A percentile compares a stretch with the other conserved stretches of the same genome.
Evolutionary conservation across 1,140 invertebrate species (phyloP).

Genomic region (Euglossa dilemma): DNA sequence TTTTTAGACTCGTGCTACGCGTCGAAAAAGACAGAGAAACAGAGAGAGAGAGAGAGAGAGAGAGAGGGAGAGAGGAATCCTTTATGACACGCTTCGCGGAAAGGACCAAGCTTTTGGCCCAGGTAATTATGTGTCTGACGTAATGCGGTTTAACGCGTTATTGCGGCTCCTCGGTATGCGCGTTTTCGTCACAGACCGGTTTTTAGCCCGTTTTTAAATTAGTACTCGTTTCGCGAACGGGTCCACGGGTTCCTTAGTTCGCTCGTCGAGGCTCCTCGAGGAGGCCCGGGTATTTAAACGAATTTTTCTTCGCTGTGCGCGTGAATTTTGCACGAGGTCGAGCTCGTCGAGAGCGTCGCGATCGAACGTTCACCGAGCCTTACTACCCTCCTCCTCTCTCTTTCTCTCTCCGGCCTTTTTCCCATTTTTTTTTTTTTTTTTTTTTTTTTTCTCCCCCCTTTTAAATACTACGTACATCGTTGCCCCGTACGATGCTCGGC

Average conservation of each 20-base stretch:
- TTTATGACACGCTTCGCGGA: background rate
- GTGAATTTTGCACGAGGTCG: background rate
- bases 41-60: background rate
- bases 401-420: no score
- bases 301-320: background rate
- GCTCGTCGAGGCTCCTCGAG: background rate
- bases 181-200: background rate
- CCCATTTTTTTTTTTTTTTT: no score
- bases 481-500: background rate
- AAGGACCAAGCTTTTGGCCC: conserved; percentile 3
- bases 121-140: conserved; percentile 36
- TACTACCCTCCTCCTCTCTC: no score
- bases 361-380: background rate
- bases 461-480: background rate
- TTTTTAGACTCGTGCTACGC: background rate
- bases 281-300: background rate
- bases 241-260: background rate
- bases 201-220: conserved; percentile 19
- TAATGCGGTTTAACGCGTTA: conserved; percentile 40
- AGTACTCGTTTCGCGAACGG: background rate
- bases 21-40: background rate
- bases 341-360: background rate
- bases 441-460: no score
- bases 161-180: background rate
- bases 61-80: background rate